Conservation (phyloP, 2,888 invertebrate species). For the Conomelus anceps region DNA sequence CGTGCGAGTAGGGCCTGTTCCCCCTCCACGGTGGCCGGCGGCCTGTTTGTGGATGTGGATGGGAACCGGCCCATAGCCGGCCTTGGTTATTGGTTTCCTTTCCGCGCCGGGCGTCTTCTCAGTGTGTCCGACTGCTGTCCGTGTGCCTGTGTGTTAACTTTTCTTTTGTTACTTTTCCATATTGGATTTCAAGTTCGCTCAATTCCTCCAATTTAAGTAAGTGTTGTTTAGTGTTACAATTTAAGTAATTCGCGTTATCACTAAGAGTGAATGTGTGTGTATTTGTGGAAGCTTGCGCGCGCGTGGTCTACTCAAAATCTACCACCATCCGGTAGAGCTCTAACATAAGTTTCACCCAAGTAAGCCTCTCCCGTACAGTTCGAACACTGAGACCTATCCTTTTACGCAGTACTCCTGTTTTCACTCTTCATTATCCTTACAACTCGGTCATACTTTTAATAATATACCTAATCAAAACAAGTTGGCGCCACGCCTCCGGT, state of each 20-base stretch:
- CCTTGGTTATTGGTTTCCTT: background rate
- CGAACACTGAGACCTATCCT: too few relatives aligned
- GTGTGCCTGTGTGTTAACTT: background rate
- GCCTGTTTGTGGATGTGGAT: background rate
- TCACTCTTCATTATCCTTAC: too few relatives aligned
- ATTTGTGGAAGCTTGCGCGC: background rate
- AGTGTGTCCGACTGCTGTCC: background rate
- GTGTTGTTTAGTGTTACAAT: background rate
- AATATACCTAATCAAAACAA: background rate
- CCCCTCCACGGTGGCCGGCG: background rate
- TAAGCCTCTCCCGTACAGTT: background rate
- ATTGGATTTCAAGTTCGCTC: background rate
- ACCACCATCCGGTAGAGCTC: background rate
- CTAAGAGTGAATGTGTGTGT: background rate
- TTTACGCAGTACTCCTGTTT: background rate
- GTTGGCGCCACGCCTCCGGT: background rate
- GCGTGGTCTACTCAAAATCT: background rate
- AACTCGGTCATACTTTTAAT: background rate
- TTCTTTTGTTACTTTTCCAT: background rate
- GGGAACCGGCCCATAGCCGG: background rate
- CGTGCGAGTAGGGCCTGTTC: too few relatives aligned
- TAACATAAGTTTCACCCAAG: background rate
- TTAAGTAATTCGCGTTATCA: background rate
- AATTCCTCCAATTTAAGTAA: background rate
- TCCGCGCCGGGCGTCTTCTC: background rate